Base-by-base conservation (phyloP, 2,113 vertebrate genomes). In the Dermatemys mawii region DNA sequence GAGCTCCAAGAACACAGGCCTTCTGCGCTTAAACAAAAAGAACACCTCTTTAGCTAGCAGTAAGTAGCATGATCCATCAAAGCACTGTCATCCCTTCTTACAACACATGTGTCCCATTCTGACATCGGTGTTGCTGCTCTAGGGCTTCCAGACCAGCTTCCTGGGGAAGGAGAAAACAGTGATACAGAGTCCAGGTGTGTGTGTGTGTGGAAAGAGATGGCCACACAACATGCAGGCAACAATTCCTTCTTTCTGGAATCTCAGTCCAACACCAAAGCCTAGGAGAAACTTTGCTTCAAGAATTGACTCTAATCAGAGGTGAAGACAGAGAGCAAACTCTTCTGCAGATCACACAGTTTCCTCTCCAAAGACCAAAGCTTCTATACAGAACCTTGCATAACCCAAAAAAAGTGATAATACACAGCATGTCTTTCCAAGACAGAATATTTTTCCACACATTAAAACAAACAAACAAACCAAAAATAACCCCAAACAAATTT, bases 261-360 rank as follows among this genome's bases (percentile, higher is more conserved):
- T 6, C 50, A 46, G 78, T 2, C 9, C 35, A 21, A 88, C 21
- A 50, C 26, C 83, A 10, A 12, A 70, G 78, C 83, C 26, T 54
- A 70, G 90, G 24, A 73, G 3, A 54, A 32, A 82, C 1, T 1
- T 11, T 86, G 49, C 29, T 78, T 54, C n/a, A 50, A 89, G 89
- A 96, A 91, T 11, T 55, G 81, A 85, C 3, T 90, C 10, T 81
- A 2, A 79, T 95, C 51, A 89, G 54, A 90, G 26, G 92, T 19
- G 1, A 3, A 35, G 35, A 70, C 11, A 24, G 48, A 90, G 73
- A 95, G 84, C 46, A 38, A 93, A 3, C 24, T 95, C n/a, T 91
- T 57, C 3, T 44, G 3, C 78, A 81, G 70, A 13, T 1, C 44
- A 81, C 35, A 75, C 50, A 27, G 4, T 73, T 92, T 88, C n/a